phyloP scores from a whole-genome alignment of 1,140 invertebrate species.

The Drosophila baimaii region DNA sequence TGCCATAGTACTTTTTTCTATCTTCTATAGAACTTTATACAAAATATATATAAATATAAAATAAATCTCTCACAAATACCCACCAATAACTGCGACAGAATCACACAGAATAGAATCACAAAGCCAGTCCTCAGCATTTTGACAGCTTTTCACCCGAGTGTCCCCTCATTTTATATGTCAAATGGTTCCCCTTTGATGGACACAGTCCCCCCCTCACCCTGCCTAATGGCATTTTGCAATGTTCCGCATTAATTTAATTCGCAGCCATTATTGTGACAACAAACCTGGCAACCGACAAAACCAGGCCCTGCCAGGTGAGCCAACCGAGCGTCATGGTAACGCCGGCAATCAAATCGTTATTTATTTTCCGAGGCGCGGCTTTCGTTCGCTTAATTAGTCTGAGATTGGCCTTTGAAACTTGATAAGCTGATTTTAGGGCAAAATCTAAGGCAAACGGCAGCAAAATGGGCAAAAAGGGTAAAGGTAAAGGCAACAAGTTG shows the following conservation, averaged over 20 bases:
- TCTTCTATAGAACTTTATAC: neutral
- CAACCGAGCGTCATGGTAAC: conserved; percentile 30
- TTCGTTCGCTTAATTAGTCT: conserved; percentile 54
- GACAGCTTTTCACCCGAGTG: neutral
- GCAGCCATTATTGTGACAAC: conserved; percentile 46
- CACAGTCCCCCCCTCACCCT: conserved; percentile 27
- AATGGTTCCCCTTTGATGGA: conserved; percentile 46
- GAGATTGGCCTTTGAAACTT: conserved; percentile 56
- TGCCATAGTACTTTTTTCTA: neutral
- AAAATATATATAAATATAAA: neutral
- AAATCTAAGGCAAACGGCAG: conserved; percentile 11
- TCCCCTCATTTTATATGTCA: conserved; percentile 28
- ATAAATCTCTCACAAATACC: neutral
- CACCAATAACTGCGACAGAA: conserved; percentile 24
- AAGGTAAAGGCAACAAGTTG: conserved; percentile 89
- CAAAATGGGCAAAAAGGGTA: conserved; percentile 88
- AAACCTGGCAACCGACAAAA: conserved; percentile 20
- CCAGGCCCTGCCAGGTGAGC: neutral
- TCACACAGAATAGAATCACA: conserved; percentile 6
- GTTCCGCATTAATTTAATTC: conserved; percentile 47
- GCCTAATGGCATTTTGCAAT: conserved; percentile 39
- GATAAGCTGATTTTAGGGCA: conserved; percentile 52
- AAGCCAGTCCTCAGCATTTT: conserved; percentile 21
- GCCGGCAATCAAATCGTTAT: conserved; percentile 30
- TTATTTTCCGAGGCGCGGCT: conserved; percentile 32